Evolutionary conservation across 2,797 vertebrate genomes (phyloP), one percentile per base, ranked within the genome.

Genomic region (Coregonus ussuriensis): DNA sequence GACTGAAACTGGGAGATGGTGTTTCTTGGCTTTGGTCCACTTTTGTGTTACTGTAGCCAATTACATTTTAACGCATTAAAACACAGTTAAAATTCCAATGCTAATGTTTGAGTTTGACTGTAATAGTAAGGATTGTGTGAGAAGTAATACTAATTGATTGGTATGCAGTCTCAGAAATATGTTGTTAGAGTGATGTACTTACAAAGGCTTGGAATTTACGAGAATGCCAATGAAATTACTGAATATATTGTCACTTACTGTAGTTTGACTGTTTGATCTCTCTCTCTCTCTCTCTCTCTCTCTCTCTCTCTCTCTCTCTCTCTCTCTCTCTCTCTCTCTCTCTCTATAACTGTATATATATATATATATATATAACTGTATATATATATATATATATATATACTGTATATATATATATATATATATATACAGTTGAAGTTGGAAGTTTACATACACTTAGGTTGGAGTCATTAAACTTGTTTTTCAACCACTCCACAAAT

Each of bases 151-250:
- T 47, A 9, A 47, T 47, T 47, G 41, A 47, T 47, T 47, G 41
- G 41, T 21, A 41, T 37, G 6, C 33, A 33, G 29, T 66, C 11
- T 29, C 7, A 66, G 41, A 31, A 14, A 66, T 31, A 14, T 66
- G 4, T 15, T 66, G 25, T 37, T 73, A 33, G 54, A 78, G 74
- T 75, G 21, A 25, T 77, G 77, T 35, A 75, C 76, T 69, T 65
- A 47, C 41, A 47, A 47, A 3, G 41, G 9, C 41, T 13, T 9
- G 41, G 41, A 11, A 11, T 11, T 47, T 11, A 11, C 9, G 9
- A 47, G 41, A 47, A 47, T 13, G 41, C 41, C 41, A 47, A 13
- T 47, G 41, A 47, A 47, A 2, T 33, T 33, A 33, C 41, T 47
- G 41, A 47, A 47, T 47, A 47, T 47, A 2, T 47, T 47, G 9